Conservation (phyloP, 1,140 invertebrate species). For the Meloidogyne exigua region DNA sequence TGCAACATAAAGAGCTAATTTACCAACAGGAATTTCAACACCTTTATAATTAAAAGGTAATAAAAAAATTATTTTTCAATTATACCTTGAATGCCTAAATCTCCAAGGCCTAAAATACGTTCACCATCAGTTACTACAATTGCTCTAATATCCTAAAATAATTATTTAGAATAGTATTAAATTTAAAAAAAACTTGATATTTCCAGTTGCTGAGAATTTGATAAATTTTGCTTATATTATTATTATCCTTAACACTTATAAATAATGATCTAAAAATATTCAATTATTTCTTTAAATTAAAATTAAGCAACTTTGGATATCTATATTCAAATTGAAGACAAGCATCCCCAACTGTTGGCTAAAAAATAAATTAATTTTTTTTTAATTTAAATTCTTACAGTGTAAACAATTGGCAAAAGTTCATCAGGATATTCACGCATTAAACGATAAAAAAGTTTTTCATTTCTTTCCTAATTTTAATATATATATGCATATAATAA, state of each 20-base stretch:
- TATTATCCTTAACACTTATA: conserved; percentile 90
- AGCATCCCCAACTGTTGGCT: conserved; percentile 23
- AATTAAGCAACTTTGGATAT: conserved; percentile 16
- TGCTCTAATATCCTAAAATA: conserved; percentile 69
- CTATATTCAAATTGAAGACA: conserved; percentile 26
- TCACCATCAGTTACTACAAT: conserved; percentile 93
- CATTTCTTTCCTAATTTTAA: conserved; percentile 89
- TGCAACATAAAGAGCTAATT: conserved; percentile 85
- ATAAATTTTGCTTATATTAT: conserved; percentile 72
- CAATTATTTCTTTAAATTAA: neutral
- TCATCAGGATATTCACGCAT: conserved; percentile 83
- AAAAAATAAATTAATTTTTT: neutral
- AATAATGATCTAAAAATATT: conserved; percentile 74
- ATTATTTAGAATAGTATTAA: no score
- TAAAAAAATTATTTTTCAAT: no score
- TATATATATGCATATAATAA: no score
- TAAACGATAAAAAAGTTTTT: conserved; percentile 88
- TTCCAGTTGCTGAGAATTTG: conserved; percentile 75
- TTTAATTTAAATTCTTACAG: conserved; percentile 71
- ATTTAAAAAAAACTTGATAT: conserved; percentile 74
- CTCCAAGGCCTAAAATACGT: conserved; percentile 85
- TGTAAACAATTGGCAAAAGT: conserved; percentile 91
- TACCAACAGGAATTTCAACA: conserved; percentile 92
- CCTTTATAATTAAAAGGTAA: conserved; percentile 15
- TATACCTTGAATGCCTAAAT: conserved; percentile 82